Base-by-base conservation (phyloP, 92 coral and sea anemone species). In the Epizoanthus fatuus region DNA sequence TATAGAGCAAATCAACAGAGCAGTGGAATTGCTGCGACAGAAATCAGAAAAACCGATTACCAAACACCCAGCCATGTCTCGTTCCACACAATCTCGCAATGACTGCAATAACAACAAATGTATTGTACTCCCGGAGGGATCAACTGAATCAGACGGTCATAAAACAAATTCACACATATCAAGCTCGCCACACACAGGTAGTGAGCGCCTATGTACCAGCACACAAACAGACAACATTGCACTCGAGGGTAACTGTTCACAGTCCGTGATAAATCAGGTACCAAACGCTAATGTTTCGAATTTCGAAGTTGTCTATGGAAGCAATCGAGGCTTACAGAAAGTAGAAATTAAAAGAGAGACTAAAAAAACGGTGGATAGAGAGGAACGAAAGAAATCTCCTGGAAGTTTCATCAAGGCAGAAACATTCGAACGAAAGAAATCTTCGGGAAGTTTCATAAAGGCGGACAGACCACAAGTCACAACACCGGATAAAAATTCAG, bases 251-350 rank as follows among this genome's bases (percentile, higher is more conserved):
- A 15, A 64, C 15, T 11, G n/a, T 32, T 14, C 19, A 13, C 72
- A 37, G 40, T 14, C 49, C 19, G 12, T 22, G 49, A 60, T 39
- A 11, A 62, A 77, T 35, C 42, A 47, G 16, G 3, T 13, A 4
- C 10, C 45, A 45, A n/a, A 17, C 20, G 15, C 10, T n/a, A 70
- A 70, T n/a, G 75, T 22, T 17, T 49, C n/a, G 40, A 70, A 70
- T 54, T 70, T 70, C 40, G 75, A 55, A 3, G 10, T 70, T 42
- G 75, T 70, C 22, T 47, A 70, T 32, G 75, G 56, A 16, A 40
- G 75, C 38, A 70, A 32, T 70, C 56, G 39, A 2, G 75, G 75
- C 13, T 47, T 70, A 22, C 75, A 70, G 56, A 42, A 9, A 7
- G 56, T 70, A 42, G 38, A 70, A 42, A 70, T 70, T 7, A 47